These are phyloP conservation scores for Corapipo altera DNA, from an alignment of 2,113 vertebrate genomes.

Conservation along the genomic window DNA sequence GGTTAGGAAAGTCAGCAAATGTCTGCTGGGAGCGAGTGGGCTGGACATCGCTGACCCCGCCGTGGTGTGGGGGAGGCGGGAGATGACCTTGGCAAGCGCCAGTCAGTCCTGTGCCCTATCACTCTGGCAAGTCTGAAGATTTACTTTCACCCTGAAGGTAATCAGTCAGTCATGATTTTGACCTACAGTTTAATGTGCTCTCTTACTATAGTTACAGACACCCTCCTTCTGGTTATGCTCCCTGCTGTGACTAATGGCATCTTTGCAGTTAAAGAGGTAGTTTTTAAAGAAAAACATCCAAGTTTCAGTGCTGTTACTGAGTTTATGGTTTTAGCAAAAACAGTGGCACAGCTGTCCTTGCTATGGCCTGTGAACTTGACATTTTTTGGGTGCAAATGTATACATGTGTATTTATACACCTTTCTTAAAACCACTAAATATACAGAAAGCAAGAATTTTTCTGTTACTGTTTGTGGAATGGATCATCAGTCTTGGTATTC, in stretches of 20 bases:
- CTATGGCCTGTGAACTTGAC: background rate
- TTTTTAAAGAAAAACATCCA: conserved; percentile 38
- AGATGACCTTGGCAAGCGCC: background rate
- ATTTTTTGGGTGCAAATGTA: background rate
- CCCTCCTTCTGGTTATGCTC: conserved; percentile 55
- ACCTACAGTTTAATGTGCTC: conserved; percentile 60
- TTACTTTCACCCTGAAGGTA: conserved; percentile 50
- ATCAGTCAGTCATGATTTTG: conserved; percentile 52
- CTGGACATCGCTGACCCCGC: background rate
- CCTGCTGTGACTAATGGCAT: conserved; percentile 57
- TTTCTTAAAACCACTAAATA: background rate
- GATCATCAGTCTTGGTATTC: background rate
- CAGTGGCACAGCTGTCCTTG: background rate
- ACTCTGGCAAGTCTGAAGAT: background rate
- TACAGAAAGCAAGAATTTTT: background rate
- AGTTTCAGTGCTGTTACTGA: background rate
- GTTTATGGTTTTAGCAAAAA: background rate
- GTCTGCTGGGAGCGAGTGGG: background rate
- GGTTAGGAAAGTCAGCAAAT: background rate
- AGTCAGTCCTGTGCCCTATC: background rate
- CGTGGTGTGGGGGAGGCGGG: background rate
- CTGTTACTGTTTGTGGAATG: background rate
- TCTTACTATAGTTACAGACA: conserved; percentile 46
- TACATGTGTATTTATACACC: background rate
- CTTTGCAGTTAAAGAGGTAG: conserved; percentile 16